Conservation (phyloP, 2,113 vertebrate species). For the Misgurnus mizolepis region DNA sequence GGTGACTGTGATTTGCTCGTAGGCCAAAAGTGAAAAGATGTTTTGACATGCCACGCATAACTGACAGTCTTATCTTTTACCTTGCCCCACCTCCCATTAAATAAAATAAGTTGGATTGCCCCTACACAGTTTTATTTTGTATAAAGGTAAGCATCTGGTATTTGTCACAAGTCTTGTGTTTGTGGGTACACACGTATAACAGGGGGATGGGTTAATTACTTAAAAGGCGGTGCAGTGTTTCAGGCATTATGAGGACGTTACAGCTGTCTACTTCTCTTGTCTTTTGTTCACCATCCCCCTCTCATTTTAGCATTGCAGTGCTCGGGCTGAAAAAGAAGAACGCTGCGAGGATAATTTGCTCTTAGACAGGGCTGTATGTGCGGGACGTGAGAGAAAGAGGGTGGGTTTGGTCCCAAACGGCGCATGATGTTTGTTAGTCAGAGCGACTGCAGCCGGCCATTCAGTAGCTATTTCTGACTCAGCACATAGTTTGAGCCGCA, state of each 20-base stretch:
- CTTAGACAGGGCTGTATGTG: background rate
- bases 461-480: conserved; percentile 34
- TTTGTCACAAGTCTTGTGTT: background rate
- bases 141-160: no score
- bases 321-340: conserved; percentile 8
- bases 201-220: background rate
- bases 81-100: background rate
- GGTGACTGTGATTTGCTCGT: conserved; percentile 15
- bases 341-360: conserved; percentile 11
- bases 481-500: conserved; percentile 27
- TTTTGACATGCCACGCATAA: conserved; percentile 13
- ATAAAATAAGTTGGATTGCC: no score
- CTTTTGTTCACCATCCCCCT: conserved; percentile 45
- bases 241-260: conserved; percentile 37
- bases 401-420: background rate
- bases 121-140: no score
- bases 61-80: background rate
- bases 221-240: background rate
- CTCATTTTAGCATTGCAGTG: background rate
- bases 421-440: background rate
- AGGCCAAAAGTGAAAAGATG: background rate
- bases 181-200: background rate
- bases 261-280: conserved; percentile 38
- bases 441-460: conserved; percentile 20
- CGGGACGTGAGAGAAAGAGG: background rate